A percentile compares a stretch with the other conserved stretches of the same genome.
These are phyloP conservation scores for Streptopelia turtur DNA, from an alignment of 2,797 vertebrate species.

Conservation along the genomic window DNA sequence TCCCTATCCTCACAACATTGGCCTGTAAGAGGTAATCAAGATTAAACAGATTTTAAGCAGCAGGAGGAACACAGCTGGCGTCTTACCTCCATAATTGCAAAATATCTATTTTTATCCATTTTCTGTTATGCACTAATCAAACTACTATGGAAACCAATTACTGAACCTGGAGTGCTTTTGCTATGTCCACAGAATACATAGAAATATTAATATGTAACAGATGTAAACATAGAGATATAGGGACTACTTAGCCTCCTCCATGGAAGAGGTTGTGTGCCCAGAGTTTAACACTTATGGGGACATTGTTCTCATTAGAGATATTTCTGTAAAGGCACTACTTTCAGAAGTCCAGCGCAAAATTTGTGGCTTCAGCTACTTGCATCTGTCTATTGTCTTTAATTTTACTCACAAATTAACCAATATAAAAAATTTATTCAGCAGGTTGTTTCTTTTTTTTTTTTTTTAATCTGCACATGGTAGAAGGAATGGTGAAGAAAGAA, in stretches of 20 bases:
- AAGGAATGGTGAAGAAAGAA: background rate
- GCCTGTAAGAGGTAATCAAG: background rate
- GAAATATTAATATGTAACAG: background rate
- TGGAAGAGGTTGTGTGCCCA: background rate
- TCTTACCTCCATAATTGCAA: slow-evolving; percentile 57
- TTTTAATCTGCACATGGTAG: background rate
- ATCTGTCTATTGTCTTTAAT: background rate
- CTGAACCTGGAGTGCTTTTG: slow-evolving; percentile 14
- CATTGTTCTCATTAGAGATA: background rate
- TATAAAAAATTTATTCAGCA: background rate
- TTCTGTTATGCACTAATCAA: slow-evolving; percentile 61
- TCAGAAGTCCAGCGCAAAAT: background rate
- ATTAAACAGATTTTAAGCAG: slow-evolving; percentile 21
- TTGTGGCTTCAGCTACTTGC: background rate
- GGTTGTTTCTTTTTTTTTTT: too few species aligned
- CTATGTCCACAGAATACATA: slow-evolving; percentile 7
- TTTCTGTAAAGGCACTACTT: background rate
- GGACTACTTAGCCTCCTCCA: background rate
- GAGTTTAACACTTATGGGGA: background rate
- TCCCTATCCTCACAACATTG: background rate
- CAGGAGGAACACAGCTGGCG: slow-evolving; percentile 53
- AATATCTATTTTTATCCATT: slow-evolving; percentile 58
- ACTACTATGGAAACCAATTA: slow-evolving; percentile 51
- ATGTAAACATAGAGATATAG: background rate
- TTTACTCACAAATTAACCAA: background rate